Percentiles rank a stretch among this genome's conserved stretches.
These are phyloP conservation scores for Cacoxenus indagator DNA, from an alignment of 2,888 invertebrate species.

Conservation along the genomic window DNA sequence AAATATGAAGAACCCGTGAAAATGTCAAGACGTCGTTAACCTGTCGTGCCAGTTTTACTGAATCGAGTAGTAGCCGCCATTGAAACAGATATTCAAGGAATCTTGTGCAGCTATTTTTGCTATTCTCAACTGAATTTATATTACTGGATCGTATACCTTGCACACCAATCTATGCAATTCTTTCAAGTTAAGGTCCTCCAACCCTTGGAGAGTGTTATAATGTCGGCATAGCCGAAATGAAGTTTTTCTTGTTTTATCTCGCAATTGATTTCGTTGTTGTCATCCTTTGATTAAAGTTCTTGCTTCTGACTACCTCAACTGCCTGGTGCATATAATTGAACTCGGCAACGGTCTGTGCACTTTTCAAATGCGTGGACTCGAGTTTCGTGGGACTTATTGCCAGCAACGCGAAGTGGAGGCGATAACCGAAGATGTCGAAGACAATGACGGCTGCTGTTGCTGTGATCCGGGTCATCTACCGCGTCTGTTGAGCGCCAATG, in stretches of 20 bases:
- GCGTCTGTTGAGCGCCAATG: slow-evolving; percentile 92
- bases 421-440: slow-evolving; percentile 94
- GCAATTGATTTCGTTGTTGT: background rate
- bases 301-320: slow-evolving; percentile 98
- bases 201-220: no score
- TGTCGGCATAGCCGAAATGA: background rate
- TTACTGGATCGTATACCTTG: no score
- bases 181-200: no score
- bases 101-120: no score
- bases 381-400: slow-evolving; percentile 98
- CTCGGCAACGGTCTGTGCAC: slow-evolving; percentile 98
- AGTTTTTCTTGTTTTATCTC: background rate
- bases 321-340: slow-evolving; percentile 97
- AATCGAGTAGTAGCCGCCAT: no score
- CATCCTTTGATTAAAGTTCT: slow-evolving; percentile 75
- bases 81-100: no score
- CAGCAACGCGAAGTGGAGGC: slow-evolving; percentile 99
- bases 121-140: no score
- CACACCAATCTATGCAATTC: no score
- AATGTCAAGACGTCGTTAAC: no score
- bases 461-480: slow-evolving; percentile 91
- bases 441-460: slow-evolving; percentile 95
- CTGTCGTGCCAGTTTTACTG: no score
- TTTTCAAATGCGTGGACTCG: slow-evolving; percentile 96
- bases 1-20: no score